phyloP scores from a whole-genome alignment of 23 tunicate genomes.

The Phallusia fumigata region DNA sequence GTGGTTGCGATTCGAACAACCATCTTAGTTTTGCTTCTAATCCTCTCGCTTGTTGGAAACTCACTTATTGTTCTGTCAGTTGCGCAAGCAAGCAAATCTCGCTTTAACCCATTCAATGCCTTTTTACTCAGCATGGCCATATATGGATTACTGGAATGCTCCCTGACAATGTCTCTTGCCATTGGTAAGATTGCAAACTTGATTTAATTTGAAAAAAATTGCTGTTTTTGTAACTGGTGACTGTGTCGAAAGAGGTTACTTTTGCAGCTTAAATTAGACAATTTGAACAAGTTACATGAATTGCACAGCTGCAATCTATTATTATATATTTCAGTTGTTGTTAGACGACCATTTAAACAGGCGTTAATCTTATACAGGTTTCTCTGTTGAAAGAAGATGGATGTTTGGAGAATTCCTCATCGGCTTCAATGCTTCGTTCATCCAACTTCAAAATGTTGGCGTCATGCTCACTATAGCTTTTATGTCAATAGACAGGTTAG shows the following conservation, averaged over 20 bases:
- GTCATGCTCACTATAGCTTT: constrained; percentile 45
- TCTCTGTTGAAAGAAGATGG: constrained; percentile 76
- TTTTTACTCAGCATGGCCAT: constrained; percentile 71
- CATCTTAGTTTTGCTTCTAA: constrained; percentile 33
- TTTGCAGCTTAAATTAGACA: too few species aligned
- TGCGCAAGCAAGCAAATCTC: constrained; percentile 43
- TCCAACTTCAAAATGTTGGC: constrained; percentile 65
- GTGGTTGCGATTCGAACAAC: constrained; percentile 45
- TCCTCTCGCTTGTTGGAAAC: constrained; percentile 74
- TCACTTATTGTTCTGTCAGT: constrained; percentile 54
- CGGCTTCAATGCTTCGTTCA: constrained; percentile 74
- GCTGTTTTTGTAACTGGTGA: too few species aligned
- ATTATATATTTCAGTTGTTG: too few species aligned
- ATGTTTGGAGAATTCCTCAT: constrained; percentile 66
- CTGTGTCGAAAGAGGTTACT: too few species aligned
- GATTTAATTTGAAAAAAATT: not conserved
- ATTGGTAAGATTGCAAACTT: constrained; percentile 44
- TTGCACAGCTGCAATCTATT: too few species aligned
- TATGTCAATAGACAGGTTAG: constrained; percentile 75
- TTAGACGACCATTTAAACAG: too few species aligned
- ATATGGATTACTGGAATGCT: constrained; percentile 76
- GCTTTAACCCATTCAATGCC: constrained; percentile 66
- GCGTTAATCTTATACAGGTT: constrained; percentile 31
- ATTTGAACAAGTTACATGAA: too few species aligned
- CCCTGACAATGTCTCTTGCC: constrained; percentile 81